Evolutionary conservation across 2,797 vertebrate species (phyloP).

Genomic region (Galago senegalensis): DNA sequence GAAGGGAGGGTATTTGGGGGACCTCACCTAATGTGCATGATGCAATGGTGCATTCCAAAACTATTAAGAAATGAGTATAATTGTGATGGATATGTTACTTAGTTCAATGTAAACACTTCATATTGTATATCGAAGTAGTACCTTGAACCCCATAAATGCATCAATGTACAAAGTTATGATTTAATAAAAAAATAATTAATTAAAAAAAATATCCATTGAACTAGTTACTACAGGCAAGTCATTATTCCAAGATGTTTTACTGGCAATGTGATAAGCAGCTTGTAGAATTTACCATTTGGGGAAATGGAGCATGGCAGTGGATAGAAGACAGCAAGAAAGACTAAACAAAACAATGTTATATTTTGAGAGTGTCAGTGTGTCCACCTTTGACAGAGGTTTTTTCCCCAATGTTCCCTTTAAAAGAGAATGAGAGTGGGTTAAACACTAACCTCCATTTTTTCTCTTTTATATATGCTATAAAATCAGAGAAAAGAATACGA

Average conservation of each 20-base stretch:
- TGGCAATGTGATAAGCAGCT: background rate
- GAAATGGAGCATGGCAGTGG: background rate
- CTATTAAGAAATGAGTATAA: too few species aligned
- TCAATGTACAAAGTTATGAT: too few species aligned
- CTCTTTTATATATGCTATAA: conserved; percentile 43
- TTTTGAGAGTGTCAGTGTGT: background rate
- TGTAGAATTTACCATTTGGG: background rate
- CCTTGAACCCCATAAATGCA: too few species aligned
- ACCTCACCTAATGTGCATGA: too few species aligned
- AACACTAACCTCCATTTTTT: conserved; percentile 12
- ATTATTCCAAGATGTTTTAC: conserved; percentile 42
- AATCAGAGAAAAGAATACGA: background rate
- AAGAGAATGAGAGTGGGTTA: background rate
- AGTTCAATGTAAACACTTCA: too few species aligned
- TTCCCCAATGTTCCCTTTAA: background rate
- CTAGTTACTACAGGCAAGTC: background rate
- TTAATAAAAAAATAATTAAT: too few species aligned
- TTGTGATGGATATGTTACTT: too few species aligned
- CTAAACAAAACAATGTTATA: conserved; percentile 18
- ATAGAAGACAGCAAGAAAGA: conserved; percentile 11
- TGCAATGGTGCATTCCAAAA: too few species aligned
- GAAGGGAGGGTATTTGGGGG: too few species aligned
- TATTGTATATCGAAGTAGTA: too few species aligned
- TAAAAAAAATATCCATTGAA: background rate
- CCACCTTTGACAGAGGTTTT: background rate